A percentile compares a stretch with the other conserved stretches of the same genome.
Conservation (phyloP, 2,888 invertebrate species). For the Hyalella azteca region DNA sequence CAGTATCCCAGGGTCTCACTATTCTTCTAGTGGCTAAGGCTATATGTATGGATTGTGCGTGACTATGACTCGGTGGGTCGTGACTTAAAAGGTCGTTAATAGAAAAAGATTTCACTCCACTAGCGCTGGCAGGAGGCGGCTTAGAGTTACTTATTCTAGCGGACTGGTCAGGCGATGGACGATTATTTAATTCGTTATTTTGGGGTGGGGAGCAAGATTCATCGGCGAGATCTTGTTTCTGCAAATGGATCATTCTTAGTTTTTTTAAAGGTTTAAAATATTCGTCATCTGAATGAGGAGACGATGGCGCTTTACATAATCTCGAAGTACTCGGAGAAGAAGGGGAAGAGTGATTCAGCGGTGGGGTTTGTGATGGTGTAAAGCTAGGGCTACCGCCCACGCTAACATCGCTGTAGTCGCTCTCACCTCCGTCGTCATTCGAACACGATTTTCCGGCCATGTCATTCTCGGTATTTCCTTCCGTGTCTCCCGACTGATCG, state of each 20-base stretch:
- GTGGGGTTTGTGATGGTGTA: background rate
- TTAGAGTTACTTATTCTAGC: background rate
- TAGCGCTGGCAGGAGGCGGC: background rate
- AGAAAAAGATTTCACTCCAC: slow-evolving; percentile 60
- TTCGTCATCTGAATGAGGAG: slow-evolving; percentile 68
- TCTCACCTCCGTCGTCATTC: background rate
- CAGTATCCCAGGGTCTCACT: slow-evolving; percentile 61
- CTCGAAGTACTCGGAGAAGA: background rate
- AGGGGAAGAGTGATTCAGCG: background rate
- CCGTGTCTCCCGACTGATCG: background rate
- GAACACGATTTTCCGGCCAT: background rate
- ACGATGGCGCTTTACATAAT: background rate
- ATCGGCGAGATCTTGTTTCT: background rate
- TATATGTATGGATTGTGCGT: slow-evolving; percentile 41
- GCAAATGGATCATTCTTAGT: slow-evolving; percentile 71
- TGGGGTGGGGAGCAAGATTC: background rate
- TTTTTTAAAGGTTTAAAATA: slow-evolving; percentile 82
- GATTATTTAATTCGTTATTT: background rate
- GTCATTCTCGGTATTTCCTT: background rate
- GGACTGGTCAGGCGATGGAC: too few relatives aligned
- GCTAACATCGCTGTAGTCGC: slow-evolving; percentile 26
- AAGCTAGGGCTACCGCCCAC: background rate
- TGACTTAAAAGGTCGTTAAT: slow-evolving; percentile 60
- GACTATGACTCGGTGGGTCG: slow-evolving; percentile 44
- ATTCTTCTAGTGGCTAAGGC: slow-evolving; percentile 57